phyloP scores from a whole-genome alignment of 2,797 vertebrate species.

The Dendrocincla tyrannina region DNA sequence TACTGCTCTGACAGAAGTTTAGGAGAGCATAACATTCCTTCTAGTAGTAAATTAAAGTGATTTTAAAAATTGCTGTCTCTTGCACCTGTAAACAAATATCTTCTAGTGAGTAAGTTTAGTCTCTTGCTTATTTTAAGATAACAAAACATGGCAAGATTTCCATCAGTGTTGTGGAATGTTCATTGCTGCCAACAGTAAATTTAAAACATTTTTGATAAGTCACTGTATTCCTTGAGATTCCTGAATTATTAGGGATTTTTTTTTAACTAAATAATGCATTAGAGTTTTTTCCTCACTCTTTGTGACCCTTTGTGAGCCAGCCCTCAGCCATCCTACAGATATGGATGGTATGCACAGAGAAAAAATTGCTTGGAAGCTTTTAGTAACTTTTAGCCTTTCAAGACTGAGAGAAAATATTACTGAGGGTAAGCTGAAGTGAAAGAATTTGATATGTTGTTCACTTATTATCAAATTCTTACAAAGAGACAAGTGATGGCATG shows the following conservation, averaged over 20 bases:
- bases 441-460: neutral
- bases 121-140: neutral
- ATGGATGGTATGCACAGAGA: neutral
- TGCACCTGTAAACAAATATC: neutral
- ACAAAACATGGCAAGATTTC: neutral
- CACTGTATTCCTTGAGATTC: neutral
- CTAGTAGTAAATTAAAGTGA: neutral
- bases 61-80: neutral
- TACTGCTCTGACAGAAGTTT: neutral
- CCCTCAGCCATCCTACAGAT: neutral
- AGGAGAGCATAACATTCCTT: neutral
- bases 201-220: neutral
- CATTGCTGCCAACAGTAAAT: neutral
- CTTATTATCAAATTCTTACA: neutral
- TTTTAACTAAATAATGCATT: neutral
- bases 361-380: neutral
- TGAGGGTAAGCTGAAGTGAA: neutral
- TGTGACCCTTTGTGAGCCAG: neutral
- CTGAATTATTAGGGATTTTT: neutral
- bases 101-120: neutral
- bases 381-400: neutral
- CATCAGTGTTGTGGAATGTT: neutral
- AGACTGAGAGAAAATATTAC: neutral
- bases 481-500: neutral
- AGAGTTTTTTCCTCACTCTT: neutral